Base-by-base conservation (phyloP, 1,140 invertebrate species). In the Tetragonula clypearis region DNA sequence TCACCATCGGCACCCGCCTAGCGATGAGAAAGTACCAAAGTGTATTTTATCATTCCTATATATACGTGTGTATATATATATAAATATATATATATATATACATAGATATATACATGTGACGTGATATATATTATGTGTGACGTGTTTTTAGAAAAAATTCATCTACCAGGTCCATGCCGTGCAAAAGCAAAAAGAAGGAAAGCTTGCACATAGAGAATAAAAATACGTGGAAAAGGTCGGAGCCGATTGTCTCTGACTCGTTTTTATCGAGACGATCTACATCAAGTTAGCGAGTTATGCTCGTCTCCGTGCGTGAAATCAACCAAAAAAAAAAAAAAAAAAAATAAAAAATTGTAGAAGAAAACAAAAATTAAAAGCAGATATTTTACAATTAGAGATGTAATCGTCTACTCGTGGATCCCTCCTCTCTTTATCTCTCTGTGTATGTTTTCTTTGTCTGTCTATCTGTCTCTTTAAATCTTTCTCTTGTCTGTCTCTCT, bases 1-100 rank as follows among this genome's bases (percentile, higher is more conserved):
- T 90, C 92, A 93, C 90, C 85, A 91, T 93, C 92, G 91, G 91
- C 91, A 93, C 90, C 90, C 90, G 93, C 94, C 93, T 95, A 94
- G 93, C 93, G 93, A 94, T 93, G 87, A 88, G 87, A 86, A 88
- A 90, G 88, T 90, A 89, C 77, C 82, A 78, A 84, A 79, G 53
- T 73, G 35, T 81, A 73, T 72, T 62, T 72, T 81, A 75, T 81
- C 30, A 58, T 74, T 56, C 12, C 49, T 74, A 76, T n/a, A 69
- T 53, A 83, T 12, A 26, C 72, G 68, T 73, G 65, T 72, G 21
- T 79, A 62, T 72, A 62, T 55, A 68, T 73, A 68, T 76, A 66
- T 12, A 41, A 68, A 81, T 55, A 68, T 66, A 68, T 76, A 66
- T 17, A 75, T 56, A 60, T 8, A 74, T 62, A 65, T 65, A 78